Conservation (phyloP, 2,888 invertebrate species). For the Nomada hirtipes region DNA sequence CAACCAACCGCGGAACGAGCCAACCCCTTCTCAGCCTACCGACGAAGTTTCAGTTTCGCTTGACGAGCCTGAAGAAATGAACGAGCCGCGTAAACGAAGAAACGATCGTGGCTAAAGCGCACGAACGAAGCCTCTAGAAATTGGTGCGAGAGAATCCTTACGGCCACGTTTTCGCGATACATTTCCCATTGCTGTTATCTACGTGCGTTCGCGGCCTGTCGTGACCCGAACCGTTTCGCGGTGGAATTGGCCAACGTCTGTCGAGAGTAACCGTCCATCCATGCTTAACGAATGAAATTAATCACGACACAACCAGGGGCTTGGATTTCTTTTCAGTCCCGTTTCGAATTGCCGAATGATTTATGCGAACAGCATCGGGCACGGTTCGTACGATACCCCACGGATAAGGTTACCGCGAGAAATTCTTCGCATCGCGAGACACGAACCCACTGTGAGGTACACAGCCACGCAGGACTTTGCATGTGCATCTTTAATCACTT, state of each 20-base stretch:
- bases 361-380: conserved; percentile 44
- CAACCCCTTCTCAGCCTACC: conserved; percentile 6
- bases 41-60: conserved; percentile 58
- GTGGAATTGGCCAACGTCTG: conserved; percentile 15
- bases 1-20: conserved; percentile 24
- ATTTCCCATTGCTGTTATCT: conserved; percentile 10
- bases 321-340: conserved; percentile 47
- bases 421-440: conserved; percentile 50
- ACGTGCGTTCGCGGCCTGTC: background rate
- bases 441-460: background rate
- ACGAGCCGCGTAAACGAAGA: conserved; percentile 29
- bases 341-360: conserved; percentile 58
- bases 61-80: conserved; percentile 49
- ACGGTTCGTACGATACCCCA: conserved; percentile 35
- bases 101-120: conserved; percentile 3
- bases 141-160: conserved; percentile 58
- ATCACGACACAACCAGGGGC: conserved; percentile 27
- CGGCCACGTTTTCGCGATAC: conserved; percentile 26
- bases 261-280: conserved; percentile 24
- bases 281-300: conserved; percentile 48
- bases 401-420: conserved; percentile 44
- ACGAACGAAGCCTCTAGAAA: conserved; percentile 50
- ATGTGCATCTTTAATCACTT: conserved; percentile 68
- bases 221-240: conserved; percentile 18
- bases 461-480: conserved; percentile 56